Conservation (phyloP, 2,888 invertebrate species). For the Didymodactylos carnosus region DNA sequence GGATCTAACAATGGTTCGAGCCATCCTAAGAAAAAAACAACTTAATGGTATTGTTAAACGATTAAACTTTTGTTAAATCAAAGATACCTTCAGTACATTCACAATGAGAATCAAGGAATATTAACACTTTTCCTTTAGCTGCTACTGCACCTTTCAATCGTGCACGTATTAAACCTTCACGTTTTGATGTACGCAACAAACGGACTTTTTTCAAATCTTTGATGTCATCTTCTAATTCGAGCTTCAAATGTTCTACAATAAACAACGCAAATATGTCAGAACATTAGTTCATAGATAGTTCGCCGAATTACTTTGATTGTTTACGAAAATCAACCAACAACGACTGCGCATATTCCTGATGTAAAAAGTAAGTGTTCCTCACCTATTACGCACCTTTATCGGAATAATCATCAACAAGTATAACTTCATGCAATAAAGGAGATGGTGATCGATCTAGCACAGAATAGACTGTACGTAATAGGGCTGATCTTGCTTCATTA, state of each 20-base stretch:
- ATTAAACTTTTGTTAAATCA: not conserved
- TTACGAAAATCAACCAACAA: too few species aligned
- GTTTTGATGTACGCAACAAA: conserved; percentile 51
- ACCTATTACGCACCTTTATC: conserved; percentile 4
- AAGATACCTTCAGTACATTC: conserved; percentile 38
- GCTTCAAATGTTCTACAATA: conserved; percentile 63
- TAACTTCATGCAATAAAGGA: conserved; percentile 5
- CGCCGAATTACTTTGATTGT: too few species aligned
- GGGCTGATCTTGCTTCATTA: conserved; percentile 11
- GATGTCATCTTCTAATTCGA: conserved; percentile 79
- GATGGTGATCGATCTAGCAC: conserved; percentile 12
- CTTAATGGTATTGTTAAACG: not conserved
- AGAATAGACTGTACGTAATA: conserved; percentile 12
- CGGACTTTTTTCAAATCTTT: conserved; percentile 46
- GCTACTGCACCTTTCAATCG: conserved; percentile 64
- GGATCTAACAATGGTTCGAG: conserved; percentile 19
- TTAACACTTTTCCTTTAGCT: conserved; percentile 56
- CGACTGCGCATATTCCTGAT: not conserved
- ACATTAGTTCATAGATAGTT: too few species aligned
- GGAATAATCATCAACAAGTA: conserved; percentile 14
- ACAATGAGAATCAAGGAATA: conserved; percentile 78
- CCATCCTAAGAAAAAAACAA: conserved; percentile 18
- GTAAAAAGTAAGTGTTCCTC: not conserved
- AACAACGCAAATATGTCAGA: too few species aligned
- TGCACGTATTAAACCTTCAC: conserved; percentile 71